These are phyloP conservation scores for Mastomys coucha DNA, from an alignment of 2,113 vertebrate genomes.

Conservation along the genomic window DNA sequence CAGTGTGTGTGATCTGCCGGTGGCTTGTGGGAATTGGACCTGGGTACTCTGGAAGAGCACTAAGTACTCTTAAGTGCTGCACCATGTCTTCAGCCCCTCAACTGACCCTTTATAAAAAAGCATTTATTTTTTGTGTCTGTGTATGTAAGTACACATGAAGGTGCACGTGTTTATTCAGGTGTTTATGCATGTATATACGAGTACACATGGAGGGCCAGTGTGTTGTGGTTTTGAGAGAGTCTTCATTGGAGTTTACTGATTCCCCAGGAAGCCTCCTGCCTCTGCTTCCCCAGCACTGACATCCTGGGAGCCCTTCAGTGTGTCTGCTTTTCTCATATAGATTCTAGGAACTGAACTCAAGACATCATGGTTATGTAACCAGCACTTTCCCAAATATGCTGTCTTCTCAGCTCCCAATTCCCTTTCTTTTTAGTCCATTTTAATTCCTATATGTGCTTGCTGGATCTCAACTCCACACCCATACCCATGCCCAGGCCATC, in stretches of 20 bases:
- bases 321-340: not conserved
- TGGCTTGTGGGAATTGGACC: not conserved
- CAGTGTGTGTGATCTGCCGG: not conserved
- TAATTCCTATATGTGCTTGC: not conserved
- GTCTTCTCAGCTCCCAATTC: not conserved
- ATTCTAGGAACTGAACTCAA: not conserved
- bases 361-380: not conserved
- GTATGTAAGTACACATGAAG: not conserved
- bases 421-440: not conserved
- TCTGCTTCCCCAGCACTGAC: not conserved
- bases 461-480: not conserved
- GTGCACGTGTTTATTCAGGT: not conserved
- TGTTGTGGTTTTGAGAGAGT: not conserved
- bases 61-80: not conserved
- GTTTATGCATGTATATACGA: not conserved
- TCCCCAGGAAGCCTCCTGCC: not conserved
- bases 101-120: not conserved
- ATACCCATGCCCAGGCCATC: not conserved
- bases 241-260: not conserved
- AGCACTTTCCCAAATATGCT: not conserved
- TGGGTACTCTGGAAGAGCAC: not conserved
- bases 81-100: not conserved
- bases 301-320: not conserved
- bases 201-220: not conserved
- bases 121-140: not conserved